Evolutionary conservation across 2,888 invertebrate genomes (phyloP).

Genomic region (Trisateles emortualis): DNA sequence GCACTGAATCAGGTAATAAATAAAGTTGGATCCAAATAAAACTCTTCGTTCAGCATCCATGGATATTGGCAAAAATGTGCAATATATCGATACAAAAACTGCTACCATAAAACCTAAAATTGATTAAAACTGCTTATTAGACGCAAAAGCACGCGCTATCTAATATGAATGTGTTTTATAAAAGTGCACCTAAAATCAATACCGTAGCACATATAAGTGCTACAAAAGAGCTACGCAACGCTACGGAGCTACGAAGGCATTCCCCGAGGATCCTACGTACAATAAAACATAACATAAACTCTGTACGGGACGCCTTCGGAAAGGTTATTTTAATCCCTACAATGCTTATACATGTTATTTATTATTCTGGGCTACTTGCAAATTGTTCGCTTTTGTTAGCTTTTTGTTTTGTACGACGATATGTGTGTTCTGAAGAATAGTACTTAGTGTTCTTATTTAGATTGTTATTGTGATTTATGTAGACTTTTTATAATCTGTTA

Average conservation of each 20-base stretch:
- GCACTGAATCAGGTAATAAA: too few species aligned
- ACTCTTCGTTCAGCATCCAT: too few species aligned
- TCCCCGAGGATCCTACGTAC: conserved; percentile 26
- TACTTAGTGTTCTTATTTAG: background rate
- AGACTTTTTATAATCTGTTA: background rate
- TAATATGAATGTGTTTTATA: background rate
- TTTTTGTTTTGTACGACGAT: conserved; percentile 27
- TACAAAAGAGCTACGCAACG: conserved; percentile 10
- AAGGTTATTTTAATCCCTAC: conserved; percentile 45
- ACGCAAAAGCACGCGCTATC: background rate
- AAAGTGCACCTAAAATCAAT: conserved; percentile 10
- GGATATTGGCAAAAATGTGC: too few species aligned
- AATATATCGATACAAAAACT: too few species aligned
- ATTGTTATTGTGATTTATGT: background rate
- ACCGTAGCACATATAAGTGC: conserved; percentile 9
- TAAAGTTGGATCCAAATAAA: too few species aligned
- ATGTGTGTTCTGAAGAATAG: conserved; percentile 4
- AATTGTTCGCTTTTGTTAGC: conserved; percentile 26
- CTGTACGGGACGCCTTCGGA: conserved; percentile 23
- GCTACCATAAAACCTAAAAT: too few species aligned
- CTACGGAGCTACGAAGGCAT: conserved; percentile 15
- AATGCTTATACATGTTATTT: conserved; percentile 41
- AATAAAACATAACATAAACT: conserved; percentile 40
- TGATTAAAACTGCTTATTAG: too few species aligned
- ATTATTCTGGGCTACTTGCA: conserved; percentile 31